Evolutionary conservation across 2,888 invertebrate genomes (phyloP).

Genomic region (Neuroscelio doddi): DNA sequence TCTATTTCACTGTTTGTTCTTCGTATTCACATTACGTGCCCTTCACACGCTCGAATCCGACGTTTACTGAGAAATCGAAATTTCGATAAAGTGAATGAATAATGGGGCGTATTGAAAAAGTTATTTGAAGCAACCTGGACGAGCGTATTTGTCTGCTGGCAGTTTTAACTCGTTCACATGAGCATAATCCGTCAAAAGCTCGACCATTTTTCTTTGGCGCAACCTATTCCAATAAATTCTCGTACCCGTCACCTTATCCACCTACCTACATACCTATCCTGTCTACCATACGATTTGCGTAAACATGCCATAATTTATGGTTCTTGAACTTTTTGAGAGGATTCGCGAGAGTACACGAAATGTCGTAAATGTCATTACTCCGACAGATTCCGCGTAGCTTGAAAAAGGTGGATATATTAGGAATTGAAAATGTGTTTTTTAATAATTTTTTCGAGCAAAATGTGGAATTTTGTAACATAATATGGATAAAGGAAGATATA

Average conservation of each 20-base stretch:
- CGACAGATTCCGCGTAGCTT: no score
- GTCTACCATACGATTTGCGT: slow-evolving; percentile 58
- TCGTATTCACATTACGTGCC: slow-evolving; percentile 26
- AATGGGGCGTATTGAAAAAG: slow-evolving; percentile 1
- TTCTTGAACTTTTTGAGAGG: slow-evolving; percentile 8
- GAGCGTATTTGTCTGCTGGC: no score
- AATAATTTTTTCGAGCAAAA: neutral
- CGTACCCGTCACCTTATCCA: slow-evolving; percentile 44
- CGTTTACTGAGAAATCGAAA: slow-evolving; percentile 14
- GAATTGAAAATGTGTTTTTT: neutral
- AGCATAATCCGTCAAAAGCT: neutral
- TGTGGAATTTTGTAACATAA: no score
- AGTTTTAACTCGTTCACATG: no score
- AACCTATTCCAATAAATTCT: slow-evolving; percentile 9
- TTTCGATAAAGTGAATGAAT: neutral
- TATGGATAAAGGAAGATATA: no score
- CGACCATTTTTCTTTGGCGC: slow-evolving; percentile 19
- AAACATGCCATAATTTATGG: slow-evolving; percentile 51
- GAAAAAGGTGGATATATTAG: no score
- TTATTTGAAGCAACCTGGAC: no score
- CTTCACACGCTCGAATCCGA: slow-evolving; percentile 20
- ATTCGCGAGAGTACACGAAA: no score
- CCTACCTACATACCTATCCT: slow-evolving; percentile 46
- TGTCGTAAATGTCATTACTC: no score
- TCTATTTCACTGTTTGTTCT: slow-evolving; percentile 43